A percentile compares a stretch with the other conserved stretches of the same genome.
phyloP scores from a whole-genome alignment of 2,888 invertebrate species.

The Ypsolopha sequella region DNA sequence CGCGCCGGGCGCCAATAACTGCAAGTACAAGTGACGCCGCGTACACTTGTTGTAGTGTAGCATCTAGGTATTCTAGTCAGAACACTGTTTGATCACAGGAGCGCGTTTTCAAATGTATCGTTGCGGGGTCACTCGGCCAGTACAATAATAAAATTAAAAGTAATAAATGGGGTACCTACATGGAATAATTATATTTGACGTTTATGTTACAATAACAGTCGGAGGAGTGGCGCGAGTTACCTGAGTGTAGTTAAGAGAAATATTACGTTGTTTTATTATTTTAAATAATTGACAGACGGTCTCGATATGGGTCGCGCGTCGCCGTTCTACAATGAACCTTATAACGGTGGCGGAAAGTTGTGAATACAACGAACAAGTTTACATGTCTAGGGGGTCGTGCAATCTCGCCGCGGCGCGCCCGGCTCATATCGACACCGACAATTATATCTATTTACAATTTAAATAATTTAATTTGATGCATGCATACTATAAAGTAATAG shows the following conservation, averaged over 20 bases:
- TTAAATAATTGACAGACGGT: slow-evolving; percentile 27
- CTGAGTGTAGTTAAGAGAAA: slow-evolving; percentile 39
- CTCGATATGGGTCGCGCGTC: slow-evolving; percentile 29
- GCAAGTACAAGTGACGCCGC: neutral
- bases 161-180: neutral
- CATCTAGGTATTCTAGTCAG: slow-evolving; percentile 6
- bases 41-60: slow-evolving; percentile 2
- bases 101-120: slow-evolving; percentile 2
- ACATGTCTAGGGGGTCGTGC: slow-evolving; percentile 14
- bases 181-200: neutral
- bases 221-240: slow-evolving; percentile 33
- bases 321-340: neutral
- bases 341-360: neutral
- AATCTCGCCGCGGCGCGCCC: slow-evolving; percentile 9
- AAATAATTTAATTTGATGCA: slow-evolving; percentile 31
- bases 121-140: neutral
- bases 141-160: neutral
- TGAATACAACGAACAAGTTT: slow-evolving; percentile 2
- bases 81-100: slow-evolving; percentile 20
- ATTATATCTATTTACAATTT: slow-evolving; percentile 47
- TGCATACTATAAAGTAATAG: slow-evolving; percentile 23
- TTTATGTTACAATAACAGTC: neutral
- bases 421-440: slow-evolving; percentile 31
- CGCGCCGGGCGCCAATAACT: neutral
- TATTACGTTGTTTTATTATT: slow-evolving; percentile 34